Evolutionary conservation across 2,113 vertebrate species (phyloP).

Genomic region (Trichechus manatus): DNA sequence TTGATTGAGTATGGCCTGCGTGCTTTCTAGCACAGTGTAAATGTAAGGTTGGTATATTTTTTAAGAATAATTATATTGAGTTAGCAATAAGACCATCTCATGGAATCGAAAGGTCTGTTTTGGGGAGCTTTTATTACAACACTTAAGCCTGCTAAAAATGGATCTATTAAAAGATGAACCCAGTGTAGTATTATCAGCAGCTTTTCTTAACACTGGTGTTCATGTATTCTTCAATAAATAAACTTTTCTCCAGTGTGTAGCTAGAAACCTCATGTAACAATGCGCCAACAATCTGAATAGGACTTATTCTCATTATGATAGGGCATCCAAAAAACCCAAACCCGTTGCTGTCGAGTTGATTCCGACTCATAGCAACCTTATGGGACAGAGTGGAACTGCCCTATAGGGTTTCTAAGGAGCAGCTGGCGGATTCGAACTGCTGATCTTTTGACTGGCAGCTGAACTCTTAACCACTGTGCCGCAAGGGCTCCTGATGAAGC

Average conservation of each 20-base stretch:
- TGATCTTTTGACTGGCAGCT: too few relatives aligned
- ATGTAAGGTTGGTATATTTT: not conserved
- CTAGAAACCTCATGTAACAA: not conserved
- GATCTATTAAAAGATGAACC: not conserved
- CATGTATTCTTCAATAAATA: not conserved
- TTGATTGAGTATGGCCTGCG: not conserved
- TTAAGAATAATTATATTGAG: not conserved
- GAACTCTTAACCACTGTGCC: too few relatives aligned
- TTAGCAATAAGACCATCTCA: not conserved
- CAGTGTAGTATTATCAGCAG: not conserved
- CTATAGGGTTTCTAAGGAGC: too few relatives aligned
- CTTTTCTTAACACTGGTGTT: not conserved
- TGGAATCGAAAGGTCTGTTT: not conserved
- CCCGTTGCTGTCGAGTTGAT: too few relatives aligned
- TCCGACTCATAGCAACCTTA: too few relatives aligned
- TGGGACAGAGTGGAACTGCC: too few relatives aligned
- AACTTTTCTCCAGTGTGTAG: not conserved
- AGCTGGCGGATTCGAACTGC: too few relatives aligned
- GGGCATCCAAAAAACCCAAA: too few relatives aligned
- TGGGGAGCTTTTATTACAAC: not conserved
- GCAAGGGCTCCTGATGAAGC: not conserved
- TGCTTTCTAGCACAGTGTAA: not conserved
- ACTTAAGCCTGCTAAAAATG: conserved; percentile 17
- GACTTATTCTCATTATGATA: not conserved
- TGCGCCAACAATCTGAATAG: too few relatives aligned